Base-by-base conservation (phyloP, 2,113 vertebrate species). In the Callocephalon fimbriatum region DNA sequence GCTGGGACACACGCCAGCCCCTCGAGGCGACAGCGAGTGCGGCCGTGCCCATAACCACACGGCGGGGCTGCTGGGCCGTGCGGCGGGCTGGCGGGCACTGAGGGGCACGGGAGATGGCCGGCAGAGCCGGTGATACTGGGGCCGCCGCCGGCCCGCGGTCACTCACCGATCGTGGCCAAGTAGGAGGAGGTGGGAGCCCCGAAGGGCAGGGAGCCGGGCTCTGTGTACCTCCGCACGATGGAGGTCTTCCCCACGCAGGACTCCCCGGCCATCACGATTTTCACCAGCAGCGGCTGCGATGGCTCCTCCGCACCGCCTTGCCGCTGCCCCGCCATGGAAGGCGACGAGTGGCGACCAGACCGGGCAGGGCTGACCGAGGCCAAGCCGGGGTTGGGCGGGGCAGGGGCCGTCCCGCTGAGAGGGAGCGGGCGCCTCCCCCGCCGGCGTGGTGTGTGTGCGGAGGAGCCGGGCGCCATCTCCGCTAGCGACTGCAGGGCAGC, bases 81-180 rank as follows among this genome's bases (percentile, higher is more conserved):
- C 13, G 48, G 47, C 17, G 38, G 61, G 32, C n/a, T 10, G 48
- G 37, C 22, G 48, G 48, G 32, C 42, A 15, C 40, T 12, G 48
- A 45, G 16, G 40, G 47, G 23, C 23, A 40, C 10, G 59, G 48
- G 29, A 15, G 25, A 67, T 58, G 20, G 18, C 14, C 10, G 54
- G 23, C 54, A 32, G 35, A 17, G 44, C 22, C 21, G 19, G 31
- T 45, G 26, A 45, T 45, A 25, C 15, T 13, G 17, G 38, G 19
- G 54, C 32, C 54, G 32, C 32, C 32, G 29, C 27, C 14, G 7
- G 59, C n/a, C 21, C 25, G 23, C 18, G 16, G 22, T 50, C 89
- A 97, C 98, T 97, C 95, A 98, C 98, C 98, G 70, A 98, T 78
- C 35, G 98, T 98, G 80, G 98, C 93, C 75, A 98, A 53, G 62